Evolutionary conservation across 2,797 vertebrate genomes (phyloP), one percentile per base, ranked within the genome.

Genomic region (Allobates femoralis): DNA sequence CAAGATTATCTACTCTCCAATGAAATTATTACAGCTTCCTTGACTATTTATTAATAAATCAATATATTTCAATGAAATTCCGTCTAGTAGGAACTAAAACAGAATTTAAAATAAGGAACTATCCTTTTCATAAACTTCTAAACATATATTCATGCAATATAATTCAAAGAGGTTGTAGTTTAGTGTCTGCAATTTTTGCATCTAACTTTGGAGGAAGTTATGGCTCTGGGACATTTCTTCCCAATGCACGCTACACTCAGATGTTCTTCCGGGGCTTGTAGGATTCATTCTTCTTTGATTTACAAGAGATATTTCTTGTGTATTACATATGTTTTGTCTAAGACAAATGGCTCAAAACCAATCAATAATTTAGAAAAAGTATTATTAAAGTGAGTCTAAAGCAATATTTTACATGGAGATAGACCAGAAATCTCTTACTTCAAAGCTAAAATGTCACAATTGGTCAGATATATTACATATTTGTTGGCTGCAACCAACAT

Each of bases 31-130:
- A 56, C 66, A 28, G 66, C 23, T 71, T 46, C 55, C 55, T 41
- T 46, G 12, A 83, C 73, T 83, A 83, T 75, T 76, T 76, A 50
- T n/a, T 32, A 64, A 84, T 62, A 84, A 84, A 55, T 37, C 8
- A 41, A 74, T 82, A 69, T 82, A 69, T 69, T 55, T 28, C 21
- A 82, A 23, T 71, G 67, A 32, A 58, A 37, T 41, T 74, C 51
- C 30, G 55, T 32, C 37, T 37, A n/a, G 53, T 37, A 37, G 51
- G 30, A 46, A 5, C 51, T 56, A 26, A 56, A 26, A 56, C 18
- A 83, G n/a, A 73, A 74, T 69, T 1, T 37, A 55, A 74, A 26
- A 58, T 23, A 58, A 16, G n/a, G 15, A 37, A 37, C 30, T 55
- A 41, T 16, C 30, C 28, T 26, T n/a, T n/a, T 26, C 16, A 66